Conservation (phyloP, 37 sponge, comb jelly and placozoan genomes). For the Mnemiopsis leidyi region DNA sequence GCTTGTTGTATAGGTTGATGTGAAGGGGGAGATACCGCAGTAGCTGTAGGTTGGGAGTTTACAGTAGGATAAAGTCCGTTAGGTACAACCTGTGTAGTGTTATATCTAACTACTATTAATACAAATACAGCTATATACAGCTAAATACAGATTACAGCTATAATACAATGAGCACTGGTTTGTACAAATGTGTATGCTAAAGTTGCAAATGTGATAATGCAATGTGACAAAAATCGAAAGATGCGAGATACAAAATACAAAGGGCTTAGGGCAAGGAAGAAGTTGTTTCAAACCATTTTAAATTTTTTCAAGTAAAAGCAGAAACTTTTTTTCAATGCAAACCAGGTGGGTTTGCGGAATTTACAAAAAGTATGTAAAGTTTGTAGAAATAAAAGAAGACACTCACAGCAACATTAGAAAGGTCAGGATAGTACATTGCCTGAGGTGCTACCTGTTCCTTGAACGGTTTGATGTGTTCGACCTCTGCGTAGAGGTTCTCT, state of each 20-base stretch:
- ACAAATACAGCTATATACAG: neutral
- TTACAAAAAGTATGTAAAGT: no score
- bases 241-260: no score
- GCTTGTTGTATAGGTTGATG: neutral
- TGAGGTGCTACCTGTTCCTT: neutral
- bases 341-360: no score
- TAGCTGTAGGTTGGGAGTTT: neutral
- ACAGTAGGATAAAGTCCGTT: conserved; percentile 26
- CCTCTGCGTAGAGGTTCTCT: conserved; percentile 47
- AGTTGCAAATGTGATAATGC: no score
- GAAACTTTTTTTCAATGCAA: no score
- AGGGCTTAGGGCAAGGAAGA: no score
- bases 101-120: neutral
- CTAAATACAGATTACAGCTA: neutral
- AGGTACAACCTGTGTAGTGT: neutral
- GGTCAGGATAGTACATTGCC: conserved; percentile 39
- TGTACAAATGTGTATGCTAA: no score
- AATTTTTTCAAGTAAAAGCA: no score
- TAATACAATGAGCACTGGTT: neutral
- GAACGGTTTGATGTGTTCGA: conserved; percentile 34
- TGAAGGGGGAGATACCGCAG: neutral
- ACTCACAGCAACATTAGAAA: conserved; percentile 2
- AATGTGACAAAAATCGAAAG: no score
- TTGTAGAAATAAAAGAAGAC: no score
- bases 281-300: no score